Conservation (phyloP, 1,140 invertebrate species). For the Trachymyrmex septentrionalis region DNA sequence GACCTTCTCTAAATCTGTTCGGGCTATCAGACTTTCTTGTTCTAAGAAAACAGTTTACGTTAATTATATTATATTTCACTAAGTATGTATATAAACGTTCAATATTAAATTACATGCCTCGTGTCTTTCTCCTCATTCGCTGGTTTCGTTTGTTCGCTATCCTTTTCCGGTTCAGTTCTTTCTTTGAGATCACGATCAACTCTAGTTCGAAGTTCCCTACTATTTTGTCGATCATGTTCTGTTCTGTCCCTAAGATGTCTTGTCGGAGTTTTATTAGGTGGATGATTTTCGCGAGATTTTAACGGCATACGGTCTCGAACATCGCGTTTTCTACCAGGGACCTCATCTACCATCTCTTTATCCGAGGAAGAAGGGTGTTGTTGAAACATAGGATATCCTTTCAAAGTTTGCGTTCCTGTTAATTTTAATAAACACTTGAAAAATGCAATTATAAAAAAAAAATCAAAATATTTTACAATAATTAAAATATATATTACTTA, state of each 20-base stretch:
- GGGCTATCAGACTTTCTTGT: constrained; percentile 82
- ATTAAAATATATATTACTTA: neutral
- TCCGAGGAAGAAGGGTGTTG: constrained; percentile 85
- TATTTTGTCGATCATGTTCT: constrained; percentile 73
- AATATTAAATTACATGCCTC: constrained; percentile 67
- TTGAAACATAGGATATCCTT: constrained; percentile 86
- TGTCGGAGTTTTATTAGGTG: constrained; percentile 79
- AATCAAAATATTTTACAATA: neutral
- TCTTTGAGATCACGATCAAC: constrained; percentile 74
- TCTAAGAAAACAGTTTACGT: constrained; percentile 64
- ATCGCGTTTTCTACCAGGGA: constrained; percentile 80
- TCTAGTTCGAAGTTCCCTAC: constrained; percentile 75
- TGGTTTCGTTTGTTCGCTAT: constrained; percentile 76
- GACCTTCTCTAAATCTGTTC: constrained; percentile 82
- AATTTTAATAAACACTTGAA: constrained; percentile 51
- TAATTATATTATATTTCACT: constrained; percentile 10
- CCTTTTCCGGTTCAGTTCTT: constrained; percentile 78
- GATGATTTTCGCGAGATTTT: constrained; percentile 84
- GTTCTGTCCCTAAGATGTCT: constrained; percentile 81
- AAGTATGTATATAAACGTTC: constrained; percentile 10
- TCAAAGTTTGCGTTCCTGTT: constrained; percentile 85
- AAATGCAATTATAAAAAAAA: constrained; percentile 11
- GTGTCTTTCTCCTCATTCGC: constrained; percentile 81
- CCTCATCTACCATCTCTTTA: constrained; percentile 84
- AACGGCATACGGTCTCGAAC: constrained; percentile 82